A percentile compares a stretch with the other conserved stretches of the same genome.
phyloP scores from a whole-genome alignment of 2,888 invertebrate species.

The Myopa testacea region DNA sequence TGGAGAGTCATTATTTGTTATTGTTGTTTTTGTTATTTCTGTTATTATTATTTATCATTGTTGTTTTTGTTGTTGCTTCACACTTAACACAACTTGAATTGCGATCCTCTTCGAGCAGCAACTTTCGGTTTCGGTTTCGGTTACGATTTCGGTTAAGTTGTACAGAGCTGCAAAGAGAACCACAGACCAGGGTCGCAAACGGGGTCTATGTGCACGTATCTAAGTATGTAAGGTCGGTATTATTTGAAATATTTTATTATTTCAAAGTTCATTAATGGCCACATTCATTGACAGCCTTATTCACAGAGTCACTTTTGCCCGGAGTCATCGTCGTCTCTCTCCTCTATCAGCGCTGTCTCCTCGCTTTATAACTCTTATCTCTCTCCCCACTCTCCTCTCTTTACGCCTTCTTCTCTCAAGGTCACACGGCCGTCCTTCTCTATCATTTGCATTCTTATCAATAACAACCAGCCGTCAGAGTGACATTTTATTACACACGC shows the following conservation, averaged over 20 bases:
- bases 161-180: not conserved
- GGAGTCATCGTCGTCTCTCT: not conserved
- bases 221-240: no score
- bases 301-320: no score
- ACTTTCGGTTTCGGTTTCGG: not conserved
- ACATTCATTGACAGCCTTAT: no score
- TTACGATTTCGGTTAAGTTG: not conserved
- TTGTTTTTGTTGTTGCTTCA: no score
- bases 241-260: not conserved
- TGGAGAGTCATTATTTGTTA: not conserved
- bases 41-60: not conserved
- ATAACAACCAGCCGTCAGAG: not conserved
- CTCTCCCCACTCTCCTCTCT: not conserved
- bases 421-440: not conserved
- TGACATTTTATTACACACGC: conserved; percentile 26
- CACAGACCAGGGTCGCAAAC: not conserved
- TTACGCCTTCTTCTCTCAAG: no score
- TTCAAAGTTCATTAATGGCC: no score
- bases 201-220: not conserved
- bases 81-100: not conserved
- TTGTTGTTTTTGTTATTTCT: not conserved
- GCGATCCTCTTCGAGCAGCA: not conserved
- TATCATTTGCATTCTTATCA: not conserved
- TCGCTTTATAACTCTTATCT: not conserved
- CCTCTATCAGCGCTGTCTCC: not conserved